Conservation (phyloP, 2,888 invertebrate species). For the Polydrusus cervinus region DNA sequence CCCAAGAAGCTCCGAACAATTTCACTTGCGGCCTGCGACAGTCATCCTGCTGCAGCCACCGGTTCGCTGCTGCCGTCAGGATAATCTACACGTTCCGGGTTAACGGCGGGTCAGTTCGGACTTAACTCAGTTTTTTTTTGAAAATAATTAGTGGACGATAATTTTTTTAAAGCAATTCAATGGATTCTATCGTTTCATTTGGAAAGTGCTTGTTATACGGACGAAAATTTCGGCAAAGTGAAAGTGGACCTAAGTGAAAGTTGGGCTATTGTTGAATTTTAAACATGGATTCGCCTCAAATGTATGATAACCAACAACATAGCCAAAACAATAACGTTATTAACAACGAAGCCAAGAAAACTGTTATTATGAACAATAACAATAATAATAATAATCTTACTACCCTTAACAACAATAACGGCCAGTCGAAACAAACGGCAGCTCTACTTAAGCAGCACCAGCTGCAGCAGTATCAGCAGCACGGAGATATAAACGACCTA, state of each 20-base stretch:
- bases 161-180: conserved; percentile 22
- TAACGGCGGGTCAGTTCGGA: conserved; percentile 18
- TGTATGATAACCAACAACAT: conserved; percentile 85
- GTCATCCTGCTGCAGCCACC: conserved; percentile 36
- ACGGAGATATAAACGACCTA: conserved; percentile 87
- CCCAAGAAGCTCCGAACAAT: conserved; percentile 63
- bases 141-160: conserved; percentile 16
- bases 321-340: conserved; percentile 76
- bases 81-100: conserved; percentile 18
- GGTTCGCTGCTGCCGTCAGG: conserved; percentile 19
- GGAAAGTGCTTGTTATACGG: conserved; percentile 44
- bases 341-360: conserved; percentile 74
- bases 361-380: conserved; percentile 69
- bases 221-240: conserved; percentile 62
- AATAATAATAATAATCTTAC: conserved; percentile 73
- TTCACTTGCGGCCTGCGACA: conserved; percentile 51
- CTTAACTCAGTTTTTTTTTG: conserved; percentile 16
- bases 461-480: conserved; percentile 83
- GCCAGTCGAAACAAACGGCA: conserved; percentile 75
- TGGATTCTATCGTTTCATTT: conserved; percentile 25
- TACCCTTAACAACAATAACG: conserved; percentile 70
- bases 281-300: conserved; percentile 87
- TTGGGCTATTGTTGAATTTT: conserved; percentile 57
- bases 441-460: conserved; percentile 79
- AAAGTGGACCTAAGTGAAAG: conserved; percentile 67